Percentiles rank a stretch among this genome's conserved stretches.
These are phyloP conservation scores for Syrmaticus mikado DNA, from an alignment of 2,113 vertebrate species.

Conservation along the genomic window DNA sequence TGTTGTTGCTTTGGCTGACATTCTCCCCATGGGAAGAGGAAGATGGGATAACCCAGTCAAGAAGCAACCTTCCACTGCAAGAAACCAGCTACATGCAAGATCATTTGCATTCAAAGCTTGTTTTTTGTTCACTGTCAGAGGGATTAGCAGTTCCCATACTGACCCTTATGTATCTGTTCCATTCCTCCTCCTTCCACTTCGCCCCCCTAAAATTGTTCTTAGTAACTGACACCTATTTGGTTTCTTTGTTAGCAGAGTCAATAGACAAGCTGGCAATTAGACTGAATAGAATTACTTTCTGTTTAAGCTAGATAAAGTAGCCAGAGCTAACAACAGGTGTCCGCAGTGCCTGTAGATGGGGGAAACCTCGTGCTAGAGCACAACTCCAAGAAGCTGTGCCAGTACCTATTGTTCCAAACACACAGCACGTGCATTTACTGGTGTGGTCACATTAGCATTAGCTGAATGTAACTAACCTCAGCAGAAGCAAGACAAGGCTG, in stretches of 20 bases:
- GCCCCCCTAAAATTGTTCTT: conserved; percentile 21
- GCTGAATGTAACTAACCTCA: not conserved
- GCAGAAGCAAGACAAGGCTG: not conserved
- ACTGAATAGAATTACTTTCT: conserved; percentile 67
- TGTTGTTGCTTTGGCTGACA: not conserved
- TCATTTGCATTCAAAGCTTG: not conserved
- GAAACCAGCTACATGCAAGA: not conserved
- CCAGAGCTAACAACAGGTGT: conserved; percentile 49
- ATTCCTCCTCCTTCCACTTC: not conserved
- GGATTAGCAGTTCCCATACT: not conserved
- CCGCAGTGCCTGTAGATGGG: not conserved
- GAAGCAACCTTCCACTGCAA: not conserved
- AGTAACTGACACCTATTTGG: not conserved
- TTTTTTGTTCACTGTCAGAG: not conserved
- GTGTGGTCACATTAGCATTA: not conserved
- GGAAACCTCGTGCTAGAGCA: not conserved
- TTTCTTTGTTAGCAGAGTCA: not conserved
- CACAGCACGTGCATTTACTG: not conserved
- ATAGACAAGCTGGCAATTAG: conserved; percentile 5
- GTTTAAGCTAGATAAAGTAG: conserved; percentile 35
- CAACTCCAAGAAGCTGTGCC: not conserved
- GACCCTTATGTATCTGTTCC: not conserved
- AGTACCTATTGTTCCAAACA: not conserved
- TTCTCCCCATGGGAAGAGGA: not conserved
- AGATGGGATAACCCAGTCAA: not conserved